phyloP scores from a whole-genome alignment of 2,888 invertebrate species.

The Temnothorax unifasciatus region DNA sequence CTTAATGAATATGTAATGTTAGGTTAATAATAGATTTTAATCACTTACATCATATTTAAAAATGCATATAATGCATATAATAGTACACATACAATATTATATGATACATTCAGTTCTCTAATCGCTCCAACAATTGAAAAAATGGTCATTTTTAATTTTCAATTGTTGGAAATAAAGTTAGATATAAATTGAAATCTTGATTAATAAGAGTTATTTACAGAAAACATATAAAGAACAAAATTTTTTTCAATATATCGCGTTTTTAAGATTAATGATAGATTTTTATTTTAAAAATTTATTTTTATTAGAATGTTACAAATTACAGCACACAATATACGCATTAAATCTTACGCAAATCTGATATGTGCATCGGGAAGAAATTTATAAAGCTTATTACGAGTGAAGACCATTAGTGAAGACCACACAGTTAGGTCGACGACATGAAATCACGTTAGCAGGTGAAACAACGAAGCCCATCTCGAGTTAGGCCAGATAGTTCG shows the following conservation, averaged over 20 bases:
- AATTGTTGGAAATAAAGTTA: neutral
- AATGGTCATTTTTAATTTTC: neutral
- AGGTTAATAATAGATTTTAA: neutral
- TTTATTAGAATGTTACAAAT: neutral
- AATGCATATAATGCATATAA: neutral
- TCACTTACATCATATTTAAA: neutral
- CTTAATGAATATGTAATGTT: neutral
- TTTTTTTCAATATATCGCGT: neutral
- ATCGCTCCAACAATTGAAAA: neutral
- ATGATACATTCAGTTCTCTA: neutral
- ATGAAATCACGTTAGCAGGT: constrained; percentile 80
- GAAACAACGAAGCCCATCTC: constrained; percentile 79
- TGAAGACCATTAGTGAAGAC: constrained; percentile 67
- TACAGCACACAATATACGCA: neutral
- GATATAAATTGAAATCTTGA: neutral
- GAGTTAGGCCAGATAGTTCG: constrained; percentile 73
- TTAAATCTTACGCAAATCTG: neutral
- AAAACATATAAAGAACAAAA: neutral
- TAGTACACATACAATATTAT: neutral
- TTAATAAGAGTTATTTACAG: neutral
- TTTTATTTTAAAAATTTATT: neutral
- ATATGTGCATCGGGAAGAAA: neutral
- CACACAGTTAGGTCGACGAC: constrained; percentile 78
- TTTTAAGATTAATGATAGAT: constrained; percentile 1
- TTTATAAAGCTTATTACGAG: constrained; percentile 22